These are phyloP conservation scores for Phanerotoma sp. DNA, from an alignment of 2,888 invertebrate genomes.

Conservation along the genomic window DNA sequence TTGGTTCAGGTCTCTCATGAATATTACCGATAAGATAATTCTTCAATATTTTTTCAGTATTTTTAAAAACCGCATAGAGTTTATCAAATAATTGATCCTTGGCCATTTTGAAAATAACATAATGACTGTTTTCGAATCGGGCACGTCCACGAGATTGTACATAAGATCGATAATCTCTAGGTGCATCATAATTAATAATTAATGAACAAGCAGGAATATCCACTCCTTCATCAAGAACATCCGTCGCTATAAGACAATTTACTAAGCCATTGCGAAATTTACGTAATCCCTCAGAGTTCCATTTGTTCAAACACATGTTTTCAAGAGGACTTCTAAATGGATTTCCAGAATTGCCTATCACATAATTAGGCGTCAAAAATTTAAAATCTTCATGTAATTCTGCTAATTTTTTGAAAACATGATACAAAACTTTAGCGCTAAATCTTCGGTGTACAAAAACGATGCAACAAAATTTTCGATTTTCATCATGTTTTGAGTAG, in stretches of 20 bases:
- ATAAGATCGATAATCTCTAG: slow-evolving; percentile 76
- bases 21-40: slow-evolving; percentile 61
- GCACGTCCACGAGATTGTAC: slow-evolving; percentile 92
- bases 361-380: slow-evolving; percentile 69
- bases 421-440: slow-evolving; percentile 74
- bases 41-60: slow-evolving; percentile 62
- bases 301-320: slow-evolving; percentile 60
- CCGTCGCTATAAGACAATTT: slow-evolving; percentile 73
- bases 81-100: too few relatives aligned
- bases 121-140: slow-evolving; percentile 65
- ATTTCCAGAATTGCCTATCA: slow-evolving; percentile 69
- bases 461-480: slow-evolving; percentile 65
- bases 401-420: slow-evolving; percentile 61
- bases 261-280: slow-evolving; percentile 63
- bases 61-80: slow-evolving; percentile 58
- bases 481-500: slow-evolving; percentile 13
- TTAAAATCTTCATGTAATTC: slow-evolving; percentile 58
- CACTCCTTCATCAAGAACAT: slow-evolving; percentile 87
- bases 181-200: slow-evolving; percentile 73
- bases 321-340: slow-evolving; percentile 64
- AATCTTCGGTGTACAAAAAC: slow-evolving; percentile 74
- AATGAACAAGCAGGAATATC: slow-evolving; percentile 82
- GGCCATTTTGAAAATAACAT: too few relatives aligned
- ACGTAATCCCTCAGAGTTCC: slow-evolving; percentile 61
- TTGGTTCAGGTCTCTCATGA: slow-evolving; percentile 61